Conservation (phyloP, 2,888 invertebrate species). For the Cheilosia impressa region DNA sequence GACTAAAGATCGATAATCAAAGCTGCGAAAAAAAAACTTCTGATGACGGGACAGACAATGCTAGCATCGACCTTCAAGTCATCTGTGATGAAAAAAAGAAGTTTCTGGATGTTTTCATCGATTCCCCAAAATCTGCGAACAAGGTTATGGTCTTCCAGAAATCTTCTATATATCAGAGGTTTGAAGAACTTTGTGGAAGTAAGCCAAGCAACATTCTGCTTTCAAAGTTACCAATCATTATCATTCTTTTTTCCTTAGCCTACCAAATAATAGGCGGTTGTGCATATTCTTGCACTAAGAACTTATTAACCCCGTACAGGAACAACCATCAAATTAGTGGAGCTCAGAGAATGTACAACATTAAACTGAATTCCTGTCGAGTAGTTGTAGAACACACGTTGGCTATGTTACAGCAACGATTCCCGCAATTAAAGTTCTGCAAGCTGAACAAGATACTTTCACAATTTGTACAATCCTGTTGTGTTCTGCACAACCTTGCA, state of each 20-base stretch:
- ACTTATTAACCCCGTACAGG: slow-evolving; percentile 47
- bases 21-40: neutral
- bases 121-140: neutral
- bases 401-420: slow-evolving; percentile 35
- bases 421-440: slow-evolving; percentile 31
- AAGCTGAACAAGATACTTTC: slow-evolving; percentile 26
- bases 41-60: neutral
- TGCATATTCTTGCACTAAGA: slow-evolving; percentile 49
- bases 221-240: too few species aligned
- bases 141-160: neutral
- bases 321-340: slow-evolving; percentile 44
- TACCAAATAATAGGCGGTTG: slow-evolving; percentile 19
- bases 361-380: slow-evolving; percentile 47
- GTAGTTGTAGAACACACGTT: neutral
- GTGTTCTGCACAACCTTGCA: slow-evolving; percentile 44
- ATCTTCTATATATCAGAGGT: slow-evolving; percentile 2
- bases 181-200: too few species aligned
- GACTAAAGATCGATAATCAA: neutral
- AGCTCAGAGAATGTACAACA: slow-evolving; percentile 54
- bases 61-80: neutral
- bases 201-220: too few species aligned
- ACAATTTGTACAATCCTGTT: slow-evolving; percentile 32
- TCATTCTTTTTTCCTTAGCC: neutral
- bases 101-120: neutral
- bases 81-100: neutral